Base-by-base conservation (phyloP, 2,888 invertebrate genomes). In the Caenorhabditis sulstoni region DNA sequence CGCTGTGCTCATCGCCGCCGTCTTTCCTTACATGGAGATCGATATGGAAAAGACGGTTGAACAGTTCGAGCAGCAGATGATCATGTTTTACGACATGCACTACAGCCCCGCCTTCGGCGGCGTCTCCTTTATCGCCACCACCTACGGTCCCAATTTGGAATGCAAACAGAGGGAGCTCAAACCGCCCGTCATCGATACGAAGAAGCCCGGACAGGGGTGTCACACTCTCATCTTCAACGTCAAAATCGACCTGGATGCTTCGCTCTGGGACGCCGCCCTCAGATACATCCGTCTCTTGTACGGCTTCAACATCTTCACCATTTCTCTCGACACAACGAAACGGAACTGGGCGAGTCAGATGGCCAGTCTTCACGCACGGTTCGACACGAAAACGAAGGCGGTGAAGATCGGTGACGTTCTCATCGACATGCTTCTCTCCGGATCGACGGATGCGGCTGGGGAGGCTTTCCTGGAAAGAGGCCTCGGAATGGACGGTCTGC, bases 371-470 rank as follows among this genome's bases (percentile, higher is more conserved):
- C 68, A 65, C 23, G 35, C 44, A 14, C 50, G 68, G 9, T 79
- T 79, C 20, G 74, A 79, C 29, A 65, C 65, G 1, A 58, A 68
- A 18, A 59, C 67, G 12, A 64, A 55, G 23, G 50, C 55, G 7
- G 41, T 79, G 29, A 52, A 59, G n/a, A 74, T 79, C 18, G 79
- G 79, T 22, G 70, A 79, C 8, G 52, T 79, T 7, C 74, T 79
- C 29, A n/a, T 74, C 3, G 74, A 79, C 39, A 70, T 79, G 70
- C 39, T 79, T 0, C 59, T 74, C 16, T 74, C 68, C 20, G 79
- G 79, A 47, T 35, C 74, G 0, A 65, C 79, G 0, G 79, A 79
- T 20, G 11, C 64, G 3, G 58, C 67, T 50, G 79, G 79, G 5
- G 79, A 79, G 47, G 64, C 68, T 18, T 74, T 70, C 37, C 18